Conservation (phyloP, 2,888 invertebrate genomes). For the Oscheius sp. region DNA sequence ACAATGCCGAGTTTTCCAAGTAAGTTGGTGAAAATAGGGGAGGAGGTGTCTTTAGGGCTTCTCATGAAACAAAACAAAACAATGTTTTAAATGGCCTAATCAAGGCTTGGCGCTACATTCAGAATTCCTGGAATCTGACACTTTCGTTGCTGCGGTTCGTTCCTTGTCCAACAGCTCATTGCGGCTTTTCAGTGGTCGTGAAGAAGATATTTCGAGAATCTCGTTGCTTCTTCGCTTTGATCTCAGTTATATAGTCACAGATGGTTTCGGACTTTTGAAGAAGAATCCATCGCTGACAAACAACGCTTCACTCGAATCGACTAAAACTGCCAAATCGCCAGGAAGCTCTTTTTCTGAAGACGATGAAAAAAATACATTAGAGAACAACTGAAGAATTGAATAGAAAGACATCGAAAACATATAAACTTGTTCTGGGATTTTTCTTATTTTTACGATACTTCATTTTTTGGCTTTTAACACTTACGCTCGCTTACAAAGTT, state of each 20-base stretch:
- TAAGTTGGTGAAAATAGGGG: too few relatives aligned
- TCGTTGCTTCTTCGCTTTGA: slow-evolving; percentile 1
- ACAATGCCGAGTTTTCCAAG: background rate
- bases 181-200: background rate
- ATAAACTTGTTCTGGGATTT: slow-evolving; percentile 2
- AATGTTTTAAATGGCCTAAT: too few relatives aligned
- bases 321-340: background rate
- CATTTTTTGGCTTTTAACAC: too few relatives aligned
- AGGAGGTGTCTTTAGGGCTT: background rate
- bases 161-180: background rate
- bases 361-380: background rate
- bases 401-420: background rate
- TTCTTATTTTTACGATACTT: background rate
- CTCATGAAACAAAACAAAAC: background rate
- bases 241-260: background rate
- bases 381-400: background rate
- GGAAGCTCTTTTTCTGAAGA: too few relatives aligned
- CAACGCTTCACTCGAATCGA: background rate
- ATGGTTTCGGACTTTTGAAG: background rate
- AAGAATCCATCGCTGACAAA: background rate
- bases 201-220: background rate
- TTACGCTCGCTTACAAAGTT: too few relatives aligned
- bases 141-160: background rate
- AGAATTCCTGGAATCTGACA: slow-evolving; percentile 4
- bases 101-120: background rate